Base-by-base conservation (phyloP, 2,888 invertebrate species). In the Scaptomyza polygonia region DNA sequence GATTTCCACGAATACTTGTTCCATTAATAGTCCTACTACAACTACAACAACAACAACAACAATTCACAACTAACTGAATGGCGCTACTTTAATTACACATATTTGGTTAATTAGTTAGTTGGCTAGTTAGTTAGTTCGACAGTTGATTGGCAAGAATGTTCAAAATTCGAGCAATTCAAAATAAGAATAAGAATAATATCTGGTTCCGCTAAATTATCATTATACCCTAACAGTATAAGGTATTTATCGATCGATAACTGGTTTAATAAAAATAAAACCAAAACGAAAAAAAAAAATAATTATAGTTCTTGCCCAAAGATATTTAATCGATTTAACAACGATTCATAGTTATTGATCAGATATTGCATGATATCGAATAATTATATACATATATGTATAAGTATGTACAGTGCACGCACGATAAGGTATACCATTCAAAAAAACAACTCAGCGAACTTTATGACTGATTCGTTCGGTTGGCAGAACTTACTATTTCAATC, bases 1-100 rank as follows among this genome's bases (percentile, higher is more conserved):
- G 11, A 39, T 51, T 72, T 54, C 45, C 30, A 56, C 42, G 59
- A 68, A 68, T 57, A 43, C 14, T 39, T 11, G 27, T 32, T 44
- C 39, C 48, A 34, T 56, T 56, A 65, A 40, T 42, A 42, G 12
- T 55, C n/a, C 14, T 6, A n/a, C 14, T 5, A n/a, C 30, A n/a
- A 40, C 40, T 32, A 27, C 27, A 8, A 29, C 29, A 29, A 29
- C n/a, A 14, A 16, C n/a, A 51, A 12, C 40, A 12, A n/a, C 32
- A 14, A 40, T 21, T 58, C 34, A 12, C n/a, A 55, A 44, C 51
- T 47, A 32, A 45, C 57, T 42, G 34, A 39, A 39, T 9, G 62
- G 47, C 54, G 53, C 56, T 27, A 45, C 40, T 49, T 36, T 25
- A 67, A 66, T 71, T 57, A 47, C 44, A 67, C 34, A 44, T 51